Evolutionary conservation across 2,888 invertebrate species (phyloP), one percentile per base, ranked within the genome.

Genomic region (Phengaris alcon): DNA sequence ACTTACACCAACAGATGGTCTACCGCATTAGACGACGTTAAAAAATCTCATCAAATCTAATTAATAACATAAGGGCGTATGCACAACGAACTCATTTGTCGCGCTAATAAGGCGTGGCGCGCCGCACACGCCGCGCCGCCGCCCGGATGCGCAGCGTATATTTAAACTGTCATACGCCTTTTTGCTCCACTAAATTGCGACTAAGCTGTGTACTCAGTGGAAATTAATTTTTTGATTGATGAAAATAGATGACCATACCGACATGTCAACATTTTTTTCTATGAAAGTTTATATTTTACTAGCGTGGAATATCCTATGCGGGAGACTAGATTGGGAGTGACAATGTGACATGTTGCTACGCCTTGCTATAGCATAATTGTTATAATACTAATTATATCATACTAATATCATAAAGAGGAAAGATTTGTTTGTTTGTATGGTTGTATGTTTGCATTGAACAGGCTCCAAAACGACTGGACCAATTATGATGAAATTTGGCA

Each of bases 91-190:
- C 86, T 87, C 90, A 91, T 91, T 91, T 88, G 87, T 84, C 82
- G 82, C 81, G 86, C 84, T 88, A 92, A 93, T 92, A 90, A 87
- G 88, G 86, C 92, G 88, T 90, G 90, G 87, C 88, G 88, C 82
- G 79, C 79, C 81, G 80, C 78, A 78, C 83, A 87, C 86, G 87
- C 87, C 87, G 86, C 48, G 74, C 84, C 85, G 35, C 2, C 35
- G 83, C 80, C 85, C 85, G 87, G 86, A 88, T 85, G 46, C 76
- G 76, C 83, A 81, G 84, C 78, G 82, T 86, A 83, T 84, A 84
- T 85, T 83, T 81, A 78, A 82, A 79, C 82, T 82, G 85, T 84
- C 84, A 80, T 82, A 75, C 77, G 80, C 79, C 82, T 82, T 84
- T 84, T 79, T 79, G 79, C 79, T 79, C 78, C 76, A 79, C 80